These are phyloP conservation scores for Schizopygopsis malacanthus DNA, from an alignment of 2,797 vertebrate genomes.

Conservation along the genomic window DNA sequence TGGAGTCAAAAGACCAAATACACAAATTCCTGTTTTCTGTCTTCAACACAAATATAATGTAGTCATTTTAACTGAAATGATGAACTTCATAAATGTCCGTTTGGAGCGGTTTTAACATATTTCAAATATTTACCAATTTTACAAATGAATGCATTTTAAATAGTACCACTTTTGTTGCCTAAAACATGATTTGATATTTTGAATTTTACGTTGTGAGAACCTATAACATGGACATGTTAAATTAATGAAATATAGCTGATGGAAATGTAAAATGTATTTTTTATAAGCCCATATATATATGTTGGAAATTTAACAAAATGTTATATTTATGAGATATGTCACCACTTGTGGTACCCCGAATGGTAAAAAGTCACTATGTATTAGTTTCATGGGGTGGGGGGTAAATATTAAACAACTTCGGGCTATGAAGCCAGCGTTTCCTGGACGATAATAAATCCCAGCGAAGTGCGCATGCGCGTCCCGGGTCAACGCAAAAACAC, in stretches of 20 bases:
- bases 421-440: background rate
- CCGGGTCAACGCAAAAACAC: background rate
- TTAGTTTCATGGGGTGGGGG: background rate
- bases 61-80: background rate
- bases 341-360: background rate
- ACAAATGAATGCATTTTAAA: background rate
- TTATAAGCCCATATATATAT: too few species aligned
- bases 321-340: background rate
- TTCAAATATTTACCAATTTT: background rate
- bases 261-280: background rate
- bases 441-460: too few species aligned
- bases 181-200: background rate
- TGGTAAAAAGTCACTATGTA: background rate
- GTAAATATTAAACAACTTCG: background rate
- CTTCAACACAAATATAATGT: background rate
- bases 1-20: background rate
- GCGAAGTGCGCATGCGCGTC: constrained; percentile 22
- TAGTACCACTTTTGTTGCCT: background rate
- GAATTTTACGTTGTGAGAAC: background rate
- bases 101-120: background rate
- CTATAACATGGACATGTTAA: background rate
- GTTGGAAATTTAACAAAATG: background rate
- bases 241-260: background rate
- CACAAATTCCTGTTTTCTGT: too few species aligned
- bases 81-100: background rate